These are phyloP conservation scores for Falco peregrinus DNA, from an alignment of 2,797 vertebrate species.

Conservation along the genomic window DNA sequence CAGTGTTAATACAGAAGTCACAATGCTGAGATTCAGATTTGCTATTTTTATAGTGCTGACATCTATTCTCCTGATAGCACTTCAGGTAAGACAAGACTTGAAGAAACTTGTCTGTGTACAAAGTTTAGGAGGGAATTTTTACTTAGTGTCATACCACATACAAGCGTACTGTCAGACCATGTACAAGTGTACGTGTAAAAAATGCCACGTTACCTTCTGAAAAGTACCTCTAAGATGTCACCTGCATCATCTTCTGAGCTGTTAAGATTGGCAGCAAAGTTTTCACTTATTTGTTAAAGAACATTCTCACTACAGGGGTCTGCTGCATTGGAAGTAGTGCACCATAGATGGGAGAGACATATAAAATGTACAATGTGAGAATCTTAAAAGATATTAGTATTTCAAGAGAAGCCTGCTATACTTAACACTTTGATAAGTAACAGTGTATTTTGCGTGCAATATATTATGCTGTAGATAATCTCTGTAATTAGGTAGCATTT, in stretches of 20 bases:
- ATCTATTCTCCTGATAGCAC: background rate
- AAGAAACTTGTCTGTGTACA: background rate
- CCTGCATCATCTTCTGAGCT: slow-evolving; percentile 32
- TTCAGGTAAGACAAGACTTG: background rate
- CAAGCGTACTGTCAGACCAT: background rate
- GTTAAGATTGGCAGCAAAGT: background rate
- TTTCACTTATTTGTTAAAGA: background rate
- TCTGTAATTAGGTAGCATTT: background rate
- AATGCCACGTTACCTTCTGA: background rate
- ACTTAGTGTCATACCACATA: background rate
- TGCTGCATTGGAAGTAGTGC: background rate
- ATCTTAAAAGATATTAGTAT: background rate
- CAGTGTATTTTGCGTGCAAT: background rate
- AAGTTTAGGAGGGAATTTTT: background rate
- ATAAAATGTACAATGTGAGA: background rate
- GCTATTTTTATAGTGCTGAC: accelerated
- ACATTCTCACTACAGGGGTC: background rate
- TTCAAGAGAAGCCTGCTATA: background rate
- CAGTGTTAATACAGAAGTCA: background rate
- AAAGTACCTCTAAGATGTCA: slow-evolving; percentile 4
- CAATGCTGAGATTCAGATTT: background rate
- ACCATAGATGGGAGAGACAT: background rate
- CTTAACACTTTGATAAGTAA: background rate
- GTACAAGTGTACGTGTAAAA: background rate
- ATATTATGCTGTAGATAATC: background rate